Base-by-base conservation (phyloP, 2,797 vertebrate species). In the Gymnothorax javanicus region DNA sequence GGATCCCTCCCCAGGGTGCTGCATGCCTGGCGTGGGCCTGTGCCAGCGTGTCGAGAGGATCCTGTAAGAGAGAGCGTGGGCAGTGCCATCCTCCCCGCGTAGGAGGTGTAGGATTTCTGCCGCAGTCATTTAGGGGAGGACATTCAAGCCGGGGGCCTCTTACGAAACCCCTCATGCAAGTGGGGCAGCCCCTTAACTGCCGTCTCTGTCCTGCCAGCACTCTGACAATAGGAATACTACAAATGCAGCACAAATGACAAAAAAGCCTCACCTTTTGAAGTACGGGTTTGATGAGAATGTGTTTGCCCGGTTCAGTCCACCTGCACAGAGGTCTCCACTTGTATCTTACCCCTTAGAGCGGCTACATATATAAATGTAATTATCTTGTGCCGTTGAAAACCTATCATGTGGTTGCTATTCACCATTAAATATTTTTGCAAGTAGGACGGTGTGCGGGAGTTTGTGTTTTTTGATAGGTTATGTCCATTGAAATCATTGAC, bases 21-120 rank as follows among this genome's bases (percentile, higher is more conserved):
- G 62, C 62, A 20, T 64, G 62, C 62, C 23, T 20, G 62, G 62
- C 17, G 4, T n/a, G 7, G 33, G 27, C 69, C 69, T 67, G 15
- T 71, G 69, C 62, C 62, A 64, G 62, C 15, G 62, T 79, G 33
- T 15, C 43, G 75, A 50, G 75, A 50, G 33, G 75, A 15, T 50
- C 33, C 62, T 79, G 12, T 43, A 43, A 43, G 2, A 43, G 33
- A 7, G 43, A 13, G 75, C 15, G 15, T 43, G 17, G 33, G 75
- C 33, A 79, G 43, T 33, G 13, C 8, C 5, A 84, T 57, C 57
- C 25, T 11, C 64, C 64, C 43, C 27, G 6, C 25, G 82, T 60
- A 7, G 75, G 75, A 50, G 75, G 75, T 79, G 75, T 79, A 43
- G 75, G 33, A 43, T 54, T 79, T 79, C 75, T 79, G 43, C 75